phyloP scores from a whole-genome alignment of 2,888 invertebrate species.

The Brenthis ino region DNA sequence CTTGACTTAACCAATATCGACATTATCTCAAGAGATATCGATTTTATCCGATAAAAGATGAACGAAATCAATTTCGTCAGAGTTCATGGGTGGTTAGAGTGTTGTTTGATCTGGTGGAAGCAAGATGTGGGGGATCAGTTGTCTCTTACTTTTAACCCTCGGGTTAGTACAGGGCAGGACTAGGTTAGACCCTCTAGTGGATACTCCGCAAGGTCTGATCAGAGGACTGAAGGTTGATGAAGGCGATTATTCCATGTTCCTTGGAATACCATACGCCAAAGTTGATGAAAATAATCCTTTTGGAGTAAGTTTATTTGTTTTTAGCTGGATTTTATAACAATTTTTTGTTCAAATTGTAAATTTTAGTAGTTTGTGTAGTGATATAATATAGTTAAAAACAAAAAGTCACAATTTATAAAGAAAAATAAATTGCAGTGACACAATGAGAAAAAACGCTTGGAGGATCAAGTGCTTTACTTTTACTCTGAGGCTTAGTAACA shows the following conservation, averaged over 20 bases:
- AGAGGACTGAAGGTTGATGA: slow-evolving; percentile 47
- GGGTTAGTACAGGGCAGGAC: slow-evolving; percentile 9
- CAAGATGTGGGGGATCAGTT: slow-evolving; percentile 4
- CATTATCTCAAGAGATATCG: slow-evolving; percentile 1
- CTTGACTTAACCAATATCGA: not conserved
- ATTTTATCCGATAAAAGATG: not conserved
- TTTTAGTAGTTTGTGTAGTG: too few relatives aligned
- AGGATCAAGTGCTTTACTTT: too few relatives aligned
- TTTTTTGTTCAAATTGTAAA: too few relatives aligned
- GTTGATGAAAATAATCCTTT: slow-evolving; percentile 50
- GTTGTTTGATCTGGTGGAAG: not conserved
- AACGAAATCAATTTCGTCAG: not conserved
- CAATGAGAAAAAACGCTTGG: too few relatives aligned
- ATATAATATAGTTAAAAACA: too few relatives aligned
- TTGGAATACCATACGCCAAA: slow-evolving; percentile 53
- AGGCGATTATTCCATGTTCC: slow-evolving; percentile 50
- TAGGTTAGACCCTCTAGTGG: slow-evolving; percentile 55
- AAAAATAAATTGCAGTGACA: too few relatives aligned
- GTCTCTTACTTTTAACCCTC: slow-evolving; percentile 27
- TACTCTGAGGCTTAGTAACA: too few relatives aligned
- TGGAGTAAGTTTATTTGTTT: slow-evolving; percentile 46
- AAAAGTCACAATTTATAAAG: too few relatives aligned
- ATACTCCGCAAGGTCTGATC: slow-evolving; percentile 53
- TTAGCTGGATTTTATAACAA: too few relatives aligned
- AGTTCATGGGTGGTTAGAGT: not conserved